These are phyloP conservation scores for Gonatopus flavifemur DNA, from an alignment of 1,140 invertebrate species.

Conservation along the genomic window DNA sequence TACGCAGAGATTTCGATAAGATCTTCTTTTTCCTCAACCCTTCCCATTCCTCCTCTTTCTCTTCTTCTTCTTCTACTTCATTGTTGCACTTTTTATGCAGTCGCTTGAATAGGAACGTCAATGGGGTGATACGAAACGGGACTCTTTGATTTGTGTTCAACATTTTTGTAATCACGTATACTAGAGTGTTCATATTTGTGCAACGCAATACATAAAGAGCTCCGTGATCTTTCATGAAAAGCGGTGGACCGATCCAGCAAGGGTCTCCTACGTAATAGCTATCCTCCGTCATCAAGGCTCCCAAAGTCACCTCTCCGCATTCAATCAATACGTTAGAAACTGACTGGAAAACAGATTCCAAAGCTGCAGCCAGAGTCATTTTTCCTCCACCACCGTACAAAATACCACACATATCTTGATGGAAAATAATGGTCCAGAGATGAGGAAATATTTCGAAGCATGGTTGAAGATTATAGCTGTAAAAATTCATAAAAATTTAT, in stretches of 20 bases:
- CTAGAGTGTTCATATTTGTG: conserved; percentile 32
- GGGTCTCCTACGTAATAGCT: conserved; percentile 46
- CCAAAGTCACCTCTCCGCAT: conserved; percentile 39
- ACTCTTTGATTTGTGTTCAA: conserved; percentile 46
- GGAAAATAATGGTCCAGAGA: conserved; percentile 44
- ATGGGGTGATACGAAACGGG: conserved; percentile 38
- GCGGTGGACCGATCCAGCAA: conserved; percentile 45
- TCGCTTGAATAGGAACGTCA: conserved; percentile 35
- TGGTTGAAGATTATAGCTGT: conserved; percentile 35
- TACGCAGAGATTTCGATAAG: conserved; percentile 17
- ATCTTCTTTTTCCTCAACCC: conserved; percentile 19
- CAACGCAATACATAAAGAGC: conserved; percentile 49
- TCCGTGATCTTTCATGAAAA: conserved; percentile 41
- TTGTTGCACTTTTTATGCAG: conserved; percentile 19
- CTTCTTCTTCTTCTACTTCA: conserved; percentile 2
- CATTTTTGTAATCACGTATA: conserved; percentile 46
- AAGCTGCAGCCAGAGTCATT: conserved; percentile 14
- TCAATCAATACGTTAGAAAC: conserved; percentile 35
- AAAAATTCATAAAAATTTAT: no score
- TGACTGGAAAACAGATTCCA: conserved; percentile 26
- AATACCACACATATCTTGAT: conserved; percentile 30
- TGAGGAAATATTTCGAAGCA: conserved; percentile 42
- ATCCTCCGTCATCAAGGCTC: conserved; percentile 24
- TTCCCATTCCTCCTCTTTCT: conserved; percentile 3
- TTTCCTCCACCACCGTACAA: conserved; percentile 34